Conservation (phyloP, 2,113 vertebrate species). For the Salvelinus sp. region DNA sequence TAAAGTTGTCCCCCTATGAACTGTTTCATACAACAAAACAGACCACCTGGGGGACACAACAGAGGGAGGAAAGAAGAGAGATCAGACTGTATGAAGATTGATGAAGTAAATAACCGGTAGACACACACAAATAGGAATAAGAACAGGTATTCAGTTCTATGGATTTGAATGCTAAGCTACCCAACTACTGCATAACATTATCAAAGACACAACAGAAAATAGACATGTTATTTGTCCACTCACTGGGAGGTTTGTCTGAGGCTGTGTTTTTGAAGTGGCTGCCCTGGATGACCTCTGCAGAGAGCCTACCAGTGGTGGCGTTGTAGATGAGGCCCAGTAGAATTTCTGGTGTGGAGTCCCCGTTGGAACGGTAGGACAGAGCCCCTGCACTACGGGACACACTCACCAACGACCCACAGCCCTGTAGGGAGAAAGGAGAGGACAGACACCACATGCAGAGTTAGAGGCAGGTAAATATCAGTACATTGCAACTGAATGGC, state of each 20-base stretch:
- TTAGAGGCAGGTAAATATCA: too few relatives aligned
- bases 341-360: conserved; percentile 89
- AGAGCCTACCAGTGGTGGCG: conserved; percentile 89
- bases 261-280: conserved; percentile 95
- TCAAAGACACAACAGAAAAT: too few relatives aligned
- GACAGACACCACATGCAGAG: background rate
- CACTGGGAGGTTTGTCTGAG: conserved; percentile 92
- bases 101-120: background rate
- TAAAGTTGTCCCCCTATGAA: conserved; percentile 99
- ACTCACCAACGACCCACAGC: conserved; percentile 91
- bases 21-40: conserved; percentile 99
- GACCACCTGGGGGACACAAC: conserved; percentile 81
- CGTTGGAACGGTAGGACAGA: conserved; percentile 88
- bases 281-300: conserved; percentile 96
- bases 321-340: conserved; percentile 95
- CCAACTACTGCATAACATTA: background rate
- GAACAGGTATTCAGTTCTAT: too few relatives aligned
- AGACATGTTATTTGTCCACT: conserved; percentile 62
- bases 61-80: conserved; percentile 32
- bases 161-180: too few relatives aligned
- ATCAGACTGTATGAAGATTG: background rate
- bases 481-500: too few relatives aligned
- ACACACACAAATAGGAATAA: background rate
- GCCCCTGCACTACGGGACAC: conserved; percentile 87
- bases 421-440: conserved; percentile 68